Evolutionary conservation across 2,113 vertebrate species (phyloP).

Genomic region (Dicerorhinus sumatrensis): DNA sequence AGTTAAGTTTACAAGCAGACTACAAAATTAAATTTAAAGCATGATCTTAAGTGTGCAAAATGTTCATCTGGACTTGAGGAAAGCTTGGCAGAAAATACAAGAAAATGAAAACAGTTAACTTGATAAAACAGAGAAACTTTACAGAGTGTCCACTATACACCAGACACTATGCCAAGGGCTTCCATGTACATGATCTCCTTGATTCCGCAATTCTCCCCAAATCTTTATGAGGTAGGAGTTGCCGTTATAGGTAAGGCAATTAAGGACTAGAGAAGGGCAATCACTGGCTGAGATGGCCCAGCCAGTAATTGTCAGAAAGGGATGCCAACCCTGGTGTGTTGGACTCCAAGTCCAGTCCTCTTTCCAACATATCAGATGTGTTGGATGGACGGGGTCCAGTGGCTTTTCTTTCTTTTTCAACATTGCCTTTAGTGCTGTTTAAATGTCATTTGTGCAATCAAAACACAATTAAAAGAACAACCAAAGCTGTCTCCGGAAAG

Average conservation of each 20-base stretch:
- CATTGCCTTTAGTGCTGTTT: conserved; percentile 35
- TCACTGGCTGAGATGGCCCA: neutral
- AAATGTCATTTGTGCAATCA: conserved; percentile 52
- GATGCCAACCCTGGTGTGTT: neutral
- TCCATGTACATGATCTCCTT: neutral
- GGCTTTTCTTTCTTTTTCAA: conserved; percentile 63
- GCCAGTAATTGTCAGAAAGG: neutral
- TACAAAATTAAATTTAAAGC: conserved; percentile 67
- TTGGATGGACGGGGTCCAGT: neutral
- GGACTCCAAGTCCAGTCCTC: neutral
- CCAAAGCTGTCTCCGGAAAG: neutral
- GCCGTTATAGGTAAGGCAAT: neutral
- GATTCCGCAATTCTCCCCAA: neutral
- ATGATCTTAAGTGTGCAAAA: conserved; percentile 52
- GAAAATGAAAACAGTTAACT: conserved; percentile 6
- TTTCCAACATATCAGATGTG: conserved; percentile 12
- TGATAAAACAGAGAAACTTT: neutral
- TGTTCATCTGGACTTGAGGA: conserved; percentile 62
- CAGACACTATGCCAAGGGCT: neutral
- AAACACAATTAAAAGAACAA: conserved; percentile 60
- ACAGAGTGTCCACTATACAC: neutral
- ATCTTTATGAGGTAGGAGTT: neutral
- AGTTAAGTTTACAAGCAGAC: conserved; percentile 44
- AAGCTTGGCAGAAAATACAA: conserved; percentile 59
- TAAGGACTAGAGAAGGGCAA: neutral